These are phyloP conservation scores for Aeoliscus strigatus DNA, from an alignment of 2,797 vertebrate genomes.

Conservation along the genomic window DNA sequence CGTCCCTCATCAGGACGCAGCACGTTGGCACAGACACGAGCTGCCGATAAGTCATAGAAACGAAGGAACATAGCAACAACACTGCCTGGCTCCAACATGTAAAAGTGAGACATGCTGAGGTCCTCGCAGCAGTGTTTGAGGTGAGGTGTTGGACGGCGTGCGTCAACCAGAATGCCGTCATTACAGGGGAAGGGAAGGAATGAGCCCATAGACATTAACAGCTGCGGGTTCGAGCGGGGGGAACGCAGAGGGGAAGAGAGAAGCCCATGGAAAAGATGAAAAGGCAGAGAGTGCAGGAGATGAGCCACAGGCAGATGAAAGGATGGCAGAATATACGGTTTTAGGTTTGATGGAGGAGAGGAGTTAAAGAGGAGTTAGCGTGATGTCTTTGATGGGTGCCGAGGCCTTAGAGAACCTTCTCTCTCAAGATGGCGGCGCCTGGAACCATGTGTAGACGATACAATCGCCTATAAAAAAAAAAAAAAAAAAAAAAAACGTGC, in stretches of 20 bases:
- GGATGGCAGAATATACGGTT: conserved; percentile 54
- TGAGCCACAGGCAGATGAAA: conserved; percentile 62
- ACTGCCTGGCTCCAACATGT: conserved; percentile 7
- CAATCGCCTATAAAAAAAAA: too few species aligned
- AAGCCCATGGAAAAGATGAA: conserved; percentile 71
- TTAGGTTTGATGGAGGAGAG: conserved; percentile 50
- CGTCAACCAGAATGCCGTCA: conserved; percentile 60
- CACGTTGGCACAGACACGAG: conserved; percentile 42
- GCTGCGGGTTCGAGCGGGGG: conserved; percentile 61
- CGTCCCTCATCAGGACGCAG: conserved; percentile 36
- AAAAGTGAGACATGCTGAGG: conserved; percentile 29
- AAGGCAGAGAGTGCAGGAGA: conserved; percentile 59
- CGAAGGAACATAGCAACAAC: conserved; percentile 24
- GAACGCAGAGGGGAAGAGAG: conserved; percentile 35
- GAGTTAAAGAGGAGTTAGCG: conserved; percentile 56
- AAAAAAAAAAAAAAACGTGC: too few species aligned
- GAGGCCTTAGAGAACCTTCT: conserved; percentile 47
- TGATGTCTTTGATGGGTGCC: conserved; percentile 50
- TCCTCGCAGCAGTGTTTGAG: conserved; percentile 45
- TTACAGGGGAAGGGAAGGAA: conserved; percentile 68
- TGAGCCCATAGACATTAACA: conserved; percentile 70
- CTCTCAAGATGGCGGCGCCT: conserved; percentile 7
- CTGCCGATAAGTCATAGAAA: conserved; percentile 39
- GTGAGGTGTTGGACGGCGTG: conserved; percentile 59
- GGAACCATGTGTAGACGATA: conserved; percentile 18